A percentile compares a stretch with the other conserved stretches of the same genome.
phyloP scores from a whole-genome alignment of 2,113 vertebrate species.

The Orycteropus afer region DNA sequence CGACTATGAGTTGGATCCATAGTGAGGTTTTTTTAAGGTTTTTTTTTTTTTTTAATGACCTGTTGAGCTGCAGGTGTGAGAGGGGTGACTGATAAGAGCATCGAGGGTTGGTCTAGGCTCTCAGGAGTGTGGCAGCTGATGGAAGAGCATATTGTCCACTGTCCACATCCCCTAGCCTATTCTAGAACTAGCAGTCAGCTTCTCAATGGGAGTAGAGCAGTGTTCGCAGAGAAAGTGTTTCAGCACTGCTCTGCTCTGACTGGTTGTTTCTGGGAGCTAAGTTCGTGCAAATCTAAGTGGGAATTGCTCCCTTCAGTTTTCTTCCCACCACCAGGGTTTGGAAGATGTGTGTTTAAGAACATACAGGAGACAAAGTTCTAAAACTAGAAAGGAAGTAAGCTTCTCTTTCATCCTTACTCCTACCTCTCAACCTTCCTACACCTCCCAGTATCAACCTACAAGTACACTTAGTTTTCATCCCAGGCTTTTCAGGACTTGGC shows the following conservation, averaged over 20 bases:
- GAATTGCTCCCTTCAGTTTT: slow-evolving; percentile 24
- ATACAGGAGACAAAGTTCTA: slow-evolving; percentile 9
- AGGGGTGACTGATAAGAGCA: not conserved
- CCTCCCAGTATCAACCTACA: not conserved
- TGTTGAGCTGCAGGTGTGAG: not conserved
- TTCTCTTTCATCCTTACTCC: not conserved
- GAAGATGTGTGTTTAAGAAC: slow-evolving; percentile 3
- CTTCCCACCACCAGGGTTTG: not conserved
- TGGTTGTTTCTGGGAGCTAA: not conserved
- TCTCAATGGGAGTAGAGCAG: not conserved
- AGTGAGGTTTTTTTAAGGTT: too few relatives aligned
- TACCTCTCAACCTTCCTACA: not conserved
- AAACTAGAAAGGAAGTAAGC: slow-evolving; percentile 33
- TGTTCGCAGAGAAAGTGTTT: not conserved
- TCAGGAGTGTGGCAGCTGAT: not conserved
- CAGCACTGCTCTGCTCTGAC: not conserved
- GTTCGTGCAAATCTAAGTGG: not conserved
- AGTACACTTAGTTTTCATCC: not conserved
- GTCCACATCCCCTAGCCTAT: not conserved
- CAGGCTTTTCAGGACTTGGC: slow-evolving; percentile 28
- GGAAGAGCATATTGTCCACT: not conserved
- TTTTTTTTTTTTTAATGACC: too few relatives aligned
- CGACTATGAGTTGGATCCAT: too few relatives aligned
- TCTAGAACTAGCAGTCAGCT: slow-evolving; percentile 22
- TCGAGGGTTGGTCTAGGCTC: not conserved